Evolutionary conservation across 2,888 invertebrate species (phyloP), one percentile per base, ranked within the genome.

Genomic region (Pachliopta kotzebuea): DNA sequence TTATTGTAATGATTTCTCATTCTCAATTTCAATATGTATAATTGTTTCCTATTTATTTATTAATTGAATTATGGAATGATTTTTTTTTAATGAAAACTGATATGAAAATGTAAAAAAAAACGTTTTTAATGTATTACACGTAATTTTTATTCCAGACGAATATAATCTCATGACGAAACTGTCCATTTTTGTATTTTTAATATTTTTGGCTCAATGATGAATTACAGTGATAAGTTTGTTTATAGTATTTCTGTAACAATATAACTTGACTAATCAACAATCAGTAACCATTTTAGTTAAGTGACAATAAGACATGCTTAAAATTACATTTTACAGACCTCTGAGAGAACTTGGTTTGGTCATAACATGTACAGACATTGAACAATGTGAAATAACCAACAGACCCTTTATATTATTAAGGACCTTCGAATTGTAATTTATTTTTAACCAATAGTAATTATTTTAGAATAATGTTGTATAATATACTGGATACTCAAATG

Each of bases 131-230:
- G n/a, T n/a, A n/a, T n/a, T n/a, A n/a, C 9, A 20, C 8, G 7
- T 50, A 23, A 14, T 52, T 20, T 52, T 55, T 42, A 21, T 62
- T 62, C 63, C 58, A 54, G 54, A 31, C 45, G 57, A 65, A 61
- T 61, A 54, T 65, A 61, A 65, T 61, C 57, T 31, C 18, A 6
- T 55, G 7, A 21, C 56, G 42, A 56, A 57, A 20, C 56, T 45
- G 45, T 57, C 42, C 52, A 57, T 54, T 49, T 31, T 56, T 56
- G 11, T 53, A 26, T 61, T 54, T 52, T 18, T 29, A 56, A 65
- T 61, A 65, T 24, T 62, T 65, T 66, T 31, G 65, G 65, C 65
- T 66, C 65, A 66, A 66, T 66, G 62, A 37, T 66, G 62, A 62
- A 66, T 66, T 56, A 59, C 62, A 62, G 65, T 66, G 65, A 66